A percentile compares a stretch with the other conserved stretches of the same genome.
These are phyloP conservation scores for Oreortyx pictus DNA, from an alignment of 2,797 vertebrate genomes.

Conservation along the genomic window DNA sequence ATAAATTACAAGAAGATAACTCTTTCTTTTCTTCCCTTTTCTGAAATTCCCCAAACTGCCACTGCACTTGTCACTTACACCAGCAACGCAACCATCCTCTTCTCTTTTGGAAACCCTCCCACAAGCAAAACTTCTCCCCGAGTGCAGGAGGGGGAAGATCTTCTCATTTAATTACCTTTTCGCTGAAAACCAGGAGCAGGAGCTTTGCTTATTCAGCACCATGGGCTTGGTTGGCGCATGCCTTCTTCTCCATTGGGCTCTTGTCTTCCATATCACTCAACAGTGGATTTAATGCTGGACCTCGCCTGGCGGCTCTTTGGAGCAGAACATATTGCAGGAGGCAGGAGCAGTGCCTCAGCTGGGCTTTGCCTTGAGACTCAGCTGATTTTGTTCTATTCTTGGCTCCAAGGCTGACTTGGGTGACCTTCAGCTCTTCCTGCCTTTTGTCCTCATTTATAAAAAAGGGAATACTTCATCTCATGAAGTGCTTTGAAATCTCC, in stretches of 20 bases:
- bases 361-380: not conserved
- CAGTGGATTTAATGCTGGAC: not conserved
- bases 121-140: not conserved
- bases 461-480: not conserved
- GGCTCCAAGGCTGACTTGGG: not conserved
- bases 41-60: not conserved
- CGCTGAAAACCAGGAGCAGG: fast-evolving
- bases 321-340: not conserved
- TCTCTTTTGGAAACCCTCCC: not conserved
- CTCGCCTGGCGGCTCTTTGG: not conserved
- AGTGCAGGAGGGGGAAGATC: not conserved
- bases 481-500: not conserved
- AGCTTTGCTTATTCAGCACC: not conserved
- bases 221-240: not conserved
- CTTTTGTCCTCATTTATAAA: not conserved
- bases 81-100: not conserved
- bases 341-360: not conserved
- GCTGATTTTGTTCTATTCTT: not conserved
- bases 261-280: not conserved
- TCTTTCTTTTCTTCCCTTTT: not conserved
- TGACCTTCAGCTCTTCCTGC: slow-evolving; percentile 35
- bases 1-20: not conserved
- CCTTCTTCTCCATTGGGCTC: not conserved
- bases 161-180: not conserved
- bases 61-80: not conserved